These are phyloP conservation scores for Leucopsar rothschildi DNA, from an alignment of 2,113 vertebrate genomes.

Conservation along the genomic window DNA sequence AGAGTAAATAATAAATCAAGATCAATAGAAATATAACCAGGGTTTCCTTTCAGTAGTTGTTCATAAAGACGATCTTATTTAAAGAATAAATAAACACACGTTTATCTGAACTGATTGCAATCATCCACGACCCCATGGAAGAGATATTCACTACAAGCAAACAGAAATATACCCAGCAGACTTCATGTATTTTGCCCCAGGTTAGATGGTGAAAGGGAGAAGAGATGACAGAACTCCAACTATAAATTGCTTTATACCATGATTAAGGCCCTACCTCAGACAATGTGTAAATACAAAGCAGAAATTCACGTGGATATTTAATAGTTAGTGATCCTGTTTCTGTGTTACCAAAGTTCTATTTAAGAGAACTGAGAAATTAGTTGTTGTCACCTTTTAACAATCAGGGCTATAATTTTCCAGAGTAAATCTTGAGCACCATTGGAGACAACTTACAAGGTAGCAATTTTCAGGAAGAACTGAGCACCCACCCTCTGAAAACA, in stretches of 20 bases:
- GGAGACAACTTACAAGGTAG: not conserved
- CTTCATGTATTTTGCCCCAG: not conserved
- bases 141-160: not conserved
- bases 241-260: not conserved
- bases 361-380: not conserved
- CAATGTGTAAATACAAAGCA: not conserved
- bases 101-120: not conserved
- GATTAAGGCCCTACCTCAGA: not conserved
- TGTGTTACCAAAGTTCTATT: not conserved
- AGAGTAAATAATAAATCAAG: slow-evolving; percentile 1
- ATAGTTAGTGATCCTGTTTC: not conserved
- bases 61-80: not conserved
- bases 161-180: not conserved
- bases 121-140: not conserved
- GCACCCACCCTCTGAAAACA: not conserved
- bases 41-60: not conserved
- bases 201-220: not conserved
- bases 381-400: not conserved
- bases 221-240: not conserved
- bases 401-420: not conserved
- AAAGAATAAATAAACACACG: not conserved
- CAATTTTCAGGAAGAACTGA: not conserved
- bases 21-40: not conserved
- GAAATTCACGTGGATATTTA: not conserved
- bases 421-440: not conserved